Evolutionary conservation across 2,797 vertebrate genomes (phyloP).

Genomic region (Lacerta agilis): DNA sequence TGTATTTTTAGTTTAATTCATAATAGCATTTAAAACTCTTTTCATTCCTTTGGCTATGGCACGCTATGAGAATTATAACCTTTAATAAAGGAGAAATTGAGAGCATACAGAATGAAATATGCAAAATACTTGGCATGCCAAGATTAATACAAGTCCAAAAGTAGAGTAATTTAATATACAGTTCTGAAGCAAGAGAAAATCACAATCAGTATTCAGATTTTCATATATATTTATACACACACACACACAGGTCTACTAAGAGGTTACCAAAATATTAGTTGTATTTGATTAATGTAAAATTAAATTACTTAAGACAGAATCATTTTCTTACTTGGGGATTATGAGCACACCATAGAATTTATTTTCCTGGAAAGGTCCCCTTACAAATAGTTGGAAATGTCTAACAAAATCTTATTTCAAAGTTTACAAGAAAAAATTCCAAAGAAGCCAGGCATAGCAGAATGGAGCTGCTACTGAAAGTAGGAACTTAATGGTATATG

Average conservation of each 20-base stretch:
- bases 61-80: neutral
- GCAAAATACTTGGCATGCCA: conserved; percentile 5
- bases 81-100: neutral
- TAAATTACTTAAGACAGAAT: neutral
- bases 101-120: neutral
- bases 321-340: neutral
- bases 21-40: neutral
- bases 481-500: neutral
- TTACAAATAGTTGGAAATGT: conserved; percentile 12
- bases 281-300: conserved; percentile 21
- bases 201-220: neutral
- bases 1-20: neutral
- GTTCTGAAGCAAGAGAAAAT: neutral
- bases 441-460: neutral
- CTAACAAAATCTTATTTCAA: neutral
- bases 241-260: conserved; percentile 1
- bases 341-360: conserved; percentile 6
- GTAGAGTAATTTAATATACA: neutral
- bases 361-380: neutral
- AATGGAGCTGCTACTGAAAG: neutral
- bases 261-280: conserved; percentile 12
- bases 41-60: neutral
- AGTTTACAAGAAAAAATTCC: neutral
- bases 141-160: conserved; percentile 4
- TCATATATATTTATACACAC: neutral